Evolutionary conservation across 2,797 vertebrate species (phyloP).

Genomic region (Zenarchopterus dispar): DNA sequence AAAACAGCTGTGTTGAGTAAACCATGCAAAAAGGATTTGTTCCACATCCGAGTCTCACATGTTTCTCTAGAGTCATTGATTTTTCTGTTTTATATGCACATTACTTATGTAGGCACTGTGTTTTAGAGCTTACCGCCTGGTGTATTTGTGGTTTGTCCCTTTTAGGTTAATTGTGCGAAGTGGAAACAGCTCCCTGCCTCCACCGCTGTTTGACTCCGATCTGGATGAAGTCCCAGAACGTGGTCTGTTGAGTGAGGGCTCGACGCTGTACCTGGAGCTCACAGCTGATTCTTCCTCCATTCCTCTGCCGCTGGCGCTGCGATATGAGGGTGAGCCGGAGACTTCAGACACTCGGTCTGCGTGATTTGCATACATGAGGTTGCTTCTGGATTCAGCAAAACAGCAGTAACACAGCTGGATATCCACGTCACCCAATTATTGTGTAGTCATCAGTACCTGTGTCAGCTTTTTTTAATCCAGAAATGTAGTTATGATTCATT

Average conservation of each 20-base stretch:
- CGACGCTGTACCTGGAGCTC: slow-evolving; percentile 89
- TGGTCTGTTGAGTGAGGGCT: slow-evolving; percentile 89
- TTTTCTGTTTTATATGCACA: not conserved
- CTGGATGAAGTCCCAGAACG: slow-evolving; percentile 91
- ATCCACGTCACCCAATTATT: slow-evolving; percentile 4
- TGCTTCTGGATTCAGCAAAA: slow-evolving; percentile 31
- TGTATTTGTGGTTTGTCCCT: slow-evolving; percentile 13
- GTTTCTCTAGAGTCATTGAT: not conserved
- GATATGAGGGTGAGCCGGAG: slow-evolving; percentile 87
- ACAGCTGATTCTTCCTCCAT: slow-evolving; percentile 90
- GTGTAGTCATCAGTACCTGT: not conserved
- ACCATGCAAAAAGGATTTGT: not conserved
- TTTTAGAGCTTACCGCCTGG: not conserved
- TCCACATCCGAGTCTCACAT: not conserved
- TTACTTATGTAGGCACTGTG: not conserved
- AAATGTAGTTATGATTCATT: slow-evolving; percentile 4
- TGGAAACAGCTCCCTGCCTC: slow-evolving; percentile 86
- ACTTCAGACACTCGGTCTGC: not conserved
- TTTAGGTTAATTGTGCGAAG: slow-evolving; percentile 89
- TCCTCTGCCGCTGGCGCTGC: slow-evolving; percentile 89
- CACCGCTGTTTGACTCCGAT: slow-evolving; percentile 90
- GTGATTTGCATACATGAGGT: slow-evolving; percentile 3
- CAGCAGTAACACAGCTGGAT: not conserved
- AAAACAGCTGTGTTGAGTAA: not conserved
- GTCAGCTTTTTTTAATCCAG: slow-evolving; percentile 15